These are phyloP conservation scores for Silurus aristotelis DNA, from an alignment of 2,797 vertebrate genomes.

Conservation along the genomic window DNA sequence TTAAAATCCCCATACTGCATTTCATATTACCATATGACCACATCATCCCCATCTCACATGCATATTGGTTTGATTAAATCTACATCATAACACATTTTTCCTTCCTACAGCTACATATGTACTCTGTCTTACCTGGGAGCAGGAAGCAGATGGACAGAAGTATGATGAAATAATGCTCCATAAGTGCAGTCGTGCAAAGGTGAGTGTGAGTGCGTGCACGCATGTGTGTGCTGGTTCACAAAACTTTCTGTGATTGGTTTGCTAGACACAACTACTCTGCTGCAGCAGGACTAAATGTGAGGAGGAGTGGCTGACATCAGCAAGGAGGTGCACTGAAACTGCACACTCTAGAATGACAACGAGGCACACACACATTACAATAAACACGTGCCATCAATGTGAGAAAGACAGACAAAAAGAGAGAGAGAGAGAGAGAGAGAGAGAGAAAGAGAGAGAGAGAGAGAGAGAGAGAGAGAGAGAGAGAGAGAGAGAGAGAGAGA, in stretches of 20 bases:
- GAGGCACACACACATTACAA: slow-evolving; percentile 17
- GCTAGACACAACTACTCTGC: slow-evolving; percentile 39
- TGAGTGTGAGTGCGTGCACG: slow-evolving; percentile 6
- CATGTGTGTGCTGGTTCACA: slow-evolving; percentile 45
- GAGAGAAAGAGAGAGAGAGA: neutral
- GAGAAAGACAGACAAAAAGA: neutral
- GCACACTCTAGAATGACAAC: slow-evolving; percentile 42
- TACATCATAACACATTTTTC: neutral
- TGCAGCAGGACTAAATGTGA: slow-evolving; percentile 48
- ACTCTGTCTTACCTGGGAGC: slow-evolving; percentile 80
- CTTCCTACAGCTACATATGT: slow-evolving; percentile 5
- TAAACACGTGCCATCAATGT: neutral
- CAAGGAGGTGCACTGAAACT: slow-evolving; percentile 45
- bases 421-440: neutral
- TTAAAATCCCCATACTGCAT: neutral
- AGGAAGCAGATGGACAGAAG: slow-evolving; percentile 80
- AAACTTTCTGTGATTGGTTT: slow-evolving; percentile 58
- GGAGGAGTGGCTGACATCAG: slow-evolving; percentile 57
- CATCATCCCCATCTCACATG: neutral
- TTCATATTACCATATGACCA: too few species aligned
- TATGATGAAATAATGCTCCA: slow-evolving; percentile 79
- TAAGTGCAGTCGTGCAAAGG: slow-evolving; percentile 59
- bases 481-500: neutral
- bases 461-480: neutral
- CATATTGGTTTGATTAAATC: slow-evolving; percentile 1